These are phyloP conservation scores for Acholoe squamosa DNA, from an alignment of 2,888 invertebrate genomes.

Conservation along the genomic window DNA sequence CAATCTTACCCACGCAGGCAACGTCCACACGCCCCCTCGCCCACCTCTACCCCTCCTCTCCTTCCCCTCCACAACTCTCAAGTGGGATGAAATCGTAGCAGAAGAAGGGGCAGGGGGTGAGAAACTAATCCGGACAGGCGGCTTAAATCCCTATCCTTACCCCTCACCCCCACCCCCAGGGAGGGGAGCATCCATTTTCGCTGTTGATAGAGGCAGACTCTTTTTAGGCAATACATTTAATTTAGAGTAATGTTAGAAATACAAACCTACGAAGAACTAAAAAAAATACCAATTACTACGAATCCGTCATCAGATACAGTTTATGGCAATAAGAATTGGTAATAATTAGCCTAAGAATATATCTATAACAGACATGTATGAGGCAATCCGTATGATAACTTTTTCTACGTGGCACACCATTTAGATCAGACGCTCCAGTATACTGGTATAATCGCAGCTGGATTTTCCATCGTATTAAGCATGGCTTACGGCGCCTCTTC, in stretches of 20 bases:
- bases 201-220: not conserved
- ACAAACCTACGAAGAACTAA: too few relatives aligned
- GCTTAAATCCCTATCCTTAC: not conserved
- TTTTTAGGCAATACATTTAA: constrained; percentile 7
- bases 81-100: constrained; percentile 13
- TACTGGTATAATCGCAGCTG: too few relatives aligned
- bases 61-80: not conserved
- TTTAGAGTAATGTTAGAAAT: not conserved
- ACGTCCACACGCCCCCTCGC: constrained; percentile 24
- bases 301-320: too few relatives aligned
- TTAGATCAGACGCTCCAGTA: too few relatives aligned
- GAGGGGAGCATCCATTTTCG: not conserved
- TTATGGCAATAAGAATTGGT: too few relatives aligned
- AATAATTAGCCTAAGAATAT: too few relatives aligned
- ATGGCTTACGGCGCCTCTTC: too few relatives aligned
- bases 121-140: not conserved
- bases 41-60: not conserved
- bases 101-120: not conserved
- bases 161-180: not conserved
- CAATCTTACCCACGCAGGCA: constrained; percentile 50
- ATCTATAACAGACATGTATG: too few relatives aligned
- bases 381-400: too few relatives aligned
- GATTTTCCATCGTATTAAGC: too few relatives aligned
- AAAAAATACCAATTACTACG: too few relatives aligned
- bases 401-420: too few relatives aligned